Conservation (phyloP, 2,113 vertebrate species). For the Alligator sinensis region DNA sequence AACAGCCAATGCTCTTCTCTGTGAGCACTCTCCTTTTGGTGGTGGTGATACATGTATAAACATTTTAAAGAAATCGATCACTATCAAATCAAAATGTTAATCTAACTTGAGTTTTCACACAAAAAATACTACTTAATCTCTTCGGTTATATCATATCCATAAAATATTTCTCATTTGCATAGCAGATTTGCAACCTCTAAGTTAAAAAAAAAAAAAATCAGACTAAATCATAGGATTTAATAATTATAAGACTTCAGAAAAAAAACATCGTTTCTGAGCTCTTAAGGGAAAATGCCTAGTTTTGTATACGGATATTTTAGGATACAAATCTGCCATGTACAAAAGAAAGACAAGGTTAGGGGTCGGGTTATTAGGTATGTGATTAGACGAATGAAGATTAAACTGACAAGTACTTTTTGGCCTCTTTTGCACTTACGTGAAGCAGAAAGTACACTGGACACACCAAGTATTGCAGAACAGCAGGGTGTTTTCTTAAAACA, state of each 20-base stretch:
- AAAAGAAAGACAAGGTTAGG: background rate
- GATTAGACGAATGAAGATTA: background rate
- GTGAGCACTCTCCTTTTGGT: background rate
- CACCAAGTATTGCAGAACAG: conserved; percentile 20
- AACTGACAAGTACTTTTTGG: background rate
- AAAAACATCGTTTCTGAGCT: background rate
- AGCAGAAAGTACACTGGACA: background rate
- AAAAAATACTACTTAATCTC: background rate
- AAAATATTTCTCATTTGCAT: background rate
- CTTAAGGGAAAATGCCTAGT: conserved; percentile 7
- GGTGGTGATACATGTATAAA: background rate
- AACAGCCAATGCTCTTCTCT: background rate
- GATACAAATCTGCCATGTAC: conserved; percentile 34
- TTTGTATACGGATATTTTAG: background rate
- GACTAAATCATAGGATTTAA: conserved; percentile 19
- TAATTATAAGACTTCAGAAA: conserved; percentile 41
- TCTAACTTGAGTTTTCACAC: background rate
- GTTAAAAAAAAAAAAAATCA: conserved; percentile 10
- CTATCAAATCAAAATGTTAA: background rate
- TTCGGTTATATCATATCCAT: background rate
- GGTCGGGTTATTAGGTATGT: background rate
- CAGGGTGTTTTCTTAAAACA: background rate
- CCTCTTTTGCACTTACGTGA: conserved; percentile 3
- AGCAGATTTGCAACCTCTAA: background rate
- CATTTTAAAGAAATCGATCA: background rate